phyloP scores from a whole-genome alignment of 1,140 invertebrate species.

The Listronotus oregonensis region DNA sequence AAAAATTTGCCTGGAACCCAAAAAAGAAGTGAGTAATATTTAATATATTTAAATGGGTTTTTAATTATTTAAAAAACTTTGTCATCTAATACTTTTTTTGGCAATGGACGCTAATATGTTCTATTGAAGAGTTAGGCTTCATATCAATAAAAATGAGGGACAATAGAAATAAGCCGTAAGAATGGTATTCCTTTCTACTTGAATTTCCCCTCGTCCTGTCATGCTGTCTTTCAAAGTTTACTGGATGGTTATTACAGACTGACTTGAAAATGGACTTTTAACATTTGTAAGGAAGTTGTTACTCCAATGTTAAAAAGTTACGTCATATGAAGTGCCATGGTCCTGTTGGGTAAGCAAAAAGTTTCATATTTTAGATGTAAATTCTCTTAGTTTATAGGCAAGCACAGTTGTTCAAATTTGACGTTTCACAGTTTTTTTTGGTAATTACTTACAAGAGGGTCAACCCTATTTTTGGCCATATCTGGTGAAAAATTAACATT shows the following conservation, averaged over 20 bases:
- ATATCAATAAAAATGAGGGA: constrained; percentile 70
- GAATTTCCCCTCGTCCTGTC: constrained; percentile 64
- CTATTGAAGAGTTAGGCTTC: constrained; percentile 82
- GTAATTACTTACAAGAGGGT: too few relatives aligned
- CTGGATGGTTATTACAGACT: constrained; percentile 89
- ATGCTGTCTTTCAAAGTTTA: constrained; percentile 78
- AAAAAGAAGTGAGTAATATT: too few relatives aligned
- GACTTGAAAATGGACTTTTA: constrained; percentile 86
- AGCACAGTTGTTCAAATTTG: too few relatives aligned
- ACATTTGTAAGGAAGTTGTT: constrained; percentile 78
- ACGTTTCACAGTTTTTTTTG: too few relatives aligned
- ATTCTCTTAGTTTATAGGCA: too few relatives aligned
- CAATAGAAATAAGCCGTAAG: constrained; percentile 77
- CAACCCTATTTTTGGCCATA: too few relatives aligned
- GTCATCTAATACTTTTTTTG: too few relatives aligned
- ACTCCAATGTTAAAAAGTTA: constrained; percentile 79
- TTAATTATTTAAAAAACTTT: too few relatives aligned
- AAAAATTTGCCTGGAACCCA: too few relatives aligned
- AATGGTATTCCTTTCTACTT: constrained; percentile 79
- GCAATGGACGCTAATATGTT: constrained; percentile 75
- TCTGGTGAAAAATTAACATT: too few relatives aligned
- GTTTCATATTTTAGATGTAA: constrained; percentile 52
- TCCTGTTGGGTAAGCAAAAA: constrained; percentile 66
- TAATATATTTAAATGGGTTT: too few relatives aligned
- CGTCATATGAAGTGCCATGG: constrained; percentile 82